Conservation (phyloP, 2,888 invertebrate species). For the Hemicrepidius hirtus region DNA sequence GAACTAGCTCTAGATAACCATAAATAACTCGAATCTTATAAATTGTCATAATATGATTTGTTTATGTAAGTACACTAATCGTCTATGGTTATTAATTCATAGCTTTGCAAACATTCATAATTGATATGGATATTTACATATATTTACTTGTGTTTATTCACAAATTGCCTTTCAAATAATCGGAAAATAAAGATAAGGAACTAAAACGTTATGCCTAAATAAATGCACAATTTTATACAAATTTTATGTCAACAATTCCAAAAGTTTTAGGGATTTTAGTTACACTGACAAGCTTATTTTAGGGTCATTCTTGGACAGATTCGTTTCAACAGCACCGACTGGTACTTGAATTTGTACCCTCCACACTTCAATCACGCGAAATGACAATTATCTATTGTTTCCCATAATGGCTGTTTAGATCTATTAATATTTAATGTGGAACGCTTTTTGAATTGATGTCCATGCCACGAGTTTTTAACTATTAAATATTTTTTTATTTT, state of each 20-base stretch:
- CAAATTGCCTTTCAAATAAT: conserved; percentile 43
- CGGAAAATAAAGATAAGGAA: conserved; percentile 51
- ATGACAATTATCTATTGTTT: conserved; percentile 67
- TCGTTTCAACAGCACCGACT: conserved; percentile 59
- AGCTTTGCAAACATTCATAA: neutral
- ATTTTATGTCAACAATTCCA: conserved; percentile 21
- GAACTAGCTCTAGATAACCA: conserved; percentile 15
- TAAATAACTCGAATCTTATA: conserved; percentile 22
- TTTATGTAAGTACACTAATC: conserved; percentile 25
- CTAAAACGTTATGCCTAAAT: conserved; percentile 49
- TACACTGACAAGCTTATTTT: conserved; percentile 38
- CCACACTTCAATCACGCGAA: conserved; percentile 64
- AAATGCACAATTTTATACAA: conserved; percentile 37
- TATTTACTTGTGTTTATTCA: conserved; percentile 33
- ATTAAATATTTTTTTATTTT: neutral
- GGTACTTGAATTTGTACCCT: conserved; percentile 59
- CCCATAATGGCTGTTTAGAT: conserved; percentile 66
- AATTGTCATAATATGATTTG: conserved; percentile 24
- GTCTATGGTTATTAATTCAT: conserved; percentile 32
- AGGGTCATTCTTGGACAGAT: conserved; percentile 49
- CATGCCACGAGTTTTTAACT: conserved; percentile 1
- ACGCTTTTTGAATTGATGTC: conserved; percentile 33
- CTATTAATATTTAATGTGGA: conserved; percentile 62
- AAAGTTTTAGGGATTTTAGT: conserved; percentile 29
- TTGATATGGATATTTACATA: conserved; percentile 32